phyloP scores from a whole-genome alignment of 2,113 vertebrate genomes.

The Callaeas wilsoni region DNA sequence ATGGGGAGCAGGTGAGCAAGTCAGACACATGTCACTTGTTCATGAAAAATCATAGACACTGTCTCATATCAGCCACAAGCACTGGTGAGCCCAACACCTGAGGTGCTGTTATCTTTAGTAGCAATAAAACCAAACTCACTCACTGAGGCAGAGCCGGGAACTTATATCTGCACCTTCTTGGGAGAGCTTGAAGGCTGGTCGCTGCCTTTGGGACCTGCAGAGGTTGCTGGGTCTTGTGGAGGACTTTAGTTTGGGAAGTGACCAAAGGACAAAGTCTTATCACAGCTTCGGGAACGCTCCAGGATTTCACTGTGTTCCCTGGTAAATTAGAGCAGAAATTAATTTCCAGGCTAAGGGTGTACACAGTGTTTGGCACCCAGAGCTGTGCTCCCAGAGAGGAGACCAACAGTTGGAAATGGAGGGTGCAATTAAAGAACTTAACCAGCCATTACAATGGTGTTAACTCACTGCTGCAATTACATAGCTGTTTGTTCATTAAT shows the following conservation, averaged over 20 bases:
- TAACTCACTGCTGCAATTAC: not conserved
- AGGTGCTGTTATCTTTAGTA: not conserved
- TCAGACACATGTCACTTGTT: accelerated
- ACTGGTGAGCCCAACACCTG: not conserved
- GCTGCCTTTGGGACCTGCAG: not conserved
- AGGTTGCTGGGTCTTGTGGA: not conserved
- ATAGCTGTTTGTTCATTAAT: not conserved
- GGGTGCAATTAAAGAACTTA: not conserved
- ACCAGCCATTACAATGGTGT: not conserved
- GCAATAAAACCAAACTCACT: not conserved
- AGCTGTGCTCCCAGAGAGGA: not conserved
- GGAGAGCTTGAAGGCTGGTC: not conserved
- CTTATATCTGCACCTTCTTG: not conserved
- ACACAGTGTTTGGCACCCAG: not conserved
- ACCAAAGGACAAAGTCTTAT: not conserved
- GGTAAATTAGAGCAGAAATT: not conserved
- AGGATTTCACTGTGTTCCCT: not conserved
- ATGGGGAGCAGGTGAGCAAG: not conserved
- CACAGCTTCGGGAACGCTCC: not conserved
- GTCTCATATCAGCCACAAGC: accelerated
- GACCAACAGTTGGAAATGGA: not conserved
- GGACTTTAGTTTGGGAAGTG: not conserved
- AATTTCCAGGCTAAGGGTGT: not conserved
- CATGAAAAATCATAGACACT: not conserved
- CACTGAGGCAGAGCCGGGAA: not conserved